These are phyloP conservation scores for Passer montanus DNA, from an alignment of 2,113 vertebrate species.

Conservation along the genomic window DNA sequence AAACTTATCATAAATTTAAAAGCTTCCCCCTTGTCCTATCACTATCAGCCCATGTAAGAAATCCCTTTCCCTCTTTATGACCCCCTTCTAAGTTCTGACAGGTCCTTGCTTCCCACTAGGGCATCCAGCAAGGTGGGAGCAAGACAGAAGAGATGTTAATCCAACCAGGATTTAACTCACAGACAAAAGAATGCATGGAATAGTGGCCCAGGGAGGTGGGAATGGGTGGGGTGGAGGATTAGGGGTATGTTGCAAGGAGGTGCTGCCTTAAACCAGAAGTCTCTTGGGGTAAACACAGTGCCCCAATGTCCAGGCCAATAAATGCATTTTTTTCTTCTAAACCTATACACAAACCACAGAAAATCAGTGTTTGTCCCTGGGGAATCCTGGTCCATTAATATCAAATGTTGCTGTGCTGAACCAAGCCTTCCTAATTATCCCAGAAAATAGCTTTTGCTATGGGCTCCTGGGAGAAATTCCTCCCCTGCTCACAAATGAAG, in stretches of 20 bases:
- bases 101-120: background rate
- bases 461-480: background rate
- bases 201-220: background rate
- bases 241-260: background rate
- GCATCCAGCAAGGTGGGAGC: background rate
- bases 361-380: background rate
- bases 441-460: background rate
- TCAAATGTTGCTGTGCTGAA: background rate
- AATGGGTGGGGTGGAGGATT: background rate
- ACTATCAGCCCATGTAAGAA: background rate
- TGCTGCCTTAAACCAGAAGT: rapidly evolving
- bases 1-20: background rate
- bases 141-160: background rate
- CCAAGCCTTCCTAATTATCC: background rate
- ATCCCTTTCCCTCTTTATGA: background rate
- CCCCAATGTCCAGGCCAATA: background rate
- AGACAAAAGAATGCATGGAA: background rate
- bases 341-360: background rate
- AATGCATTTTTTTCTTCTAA: background rate
- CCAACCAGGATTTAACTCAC: background rate
- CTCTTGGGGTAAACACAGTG: rapidly evolving
- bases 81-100: background rate
- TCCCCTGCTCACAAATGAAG: background rate
- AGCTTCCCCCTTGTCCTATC: background rate
- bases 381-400: background rate